These are phyloP conservation scores for Marronus borbonicus DNA, from an alignment of 2,888 invertebrate genomes.

Conservation along the genomic window DNA sequence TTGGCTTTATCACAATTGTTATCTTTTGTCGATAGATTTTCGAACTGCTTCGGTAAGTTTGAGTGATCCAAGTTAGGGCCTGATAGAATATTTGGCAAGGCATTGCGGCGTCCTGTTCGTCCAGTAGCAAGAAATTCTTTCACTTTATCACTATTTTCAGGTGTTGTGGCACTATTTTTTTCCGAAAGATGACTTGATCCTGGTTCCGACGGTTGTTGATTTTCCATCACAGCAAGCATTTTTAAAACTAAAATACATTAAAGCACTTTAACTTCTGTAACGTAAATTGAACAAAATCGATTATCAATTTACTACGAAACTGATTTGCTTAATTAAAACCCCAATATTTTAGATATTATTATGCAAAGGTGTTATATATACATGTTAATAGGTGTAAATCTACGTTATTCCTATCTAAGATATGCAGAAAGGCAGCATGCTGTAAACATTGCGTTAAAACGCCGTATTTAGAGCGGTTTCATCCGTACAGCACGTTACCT, in stretches of 20 bases:
- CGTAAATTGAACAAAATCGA: not conserved
- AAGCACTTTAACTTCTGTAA: not conserved
- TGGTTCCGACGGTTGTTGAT: constrained; percentile 63
- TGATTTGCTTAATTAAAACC: not conserved
- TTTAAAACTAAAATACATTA: constrained; percentile 65
- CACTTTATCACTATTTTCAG: constrained; percentile 61
- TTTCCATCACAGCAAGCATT: constrained; percentile 70
- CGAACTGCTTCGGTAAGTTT: constrained; percentile 83
- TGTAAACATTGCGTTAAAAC: constrained; percentile 39
- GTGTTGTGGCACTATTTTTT: constrained; percentile 53
- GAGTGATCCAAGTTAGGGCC: constrained; percentile 83
- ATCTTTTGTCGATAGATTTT: constrained; percentile 80
- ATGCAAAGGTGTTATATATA: constrained; percentile 35
- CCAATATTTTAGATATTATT: constrained; percentile 14
- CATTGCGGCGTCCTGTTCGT: constrained; percentile 90
- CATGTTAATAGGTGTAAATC: constrained; percentile 28
- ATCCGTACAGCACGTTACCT: constrained; percentile 43
- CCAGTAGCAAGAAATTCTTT: constrained; percentile 87
- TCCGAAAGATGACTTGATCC: constrained; percentile 57
- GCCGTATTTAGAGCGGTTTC: constrained; percentile 19
- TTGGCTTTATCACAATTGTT: constrained; percentile 57
- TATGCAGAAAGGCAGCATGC: constrained; percentile 45
- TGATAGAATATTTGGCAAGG: constrained; percentile 87
- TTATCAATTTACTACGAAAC: not conserved
- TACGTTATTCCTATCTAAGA: constrained; percentile 36